Evolutionary conservation across 2,888 invertebrate genomes (phyloP), one percentile per base, ranked within the genome.

Genomic region (Chesias legatella): DNA sequence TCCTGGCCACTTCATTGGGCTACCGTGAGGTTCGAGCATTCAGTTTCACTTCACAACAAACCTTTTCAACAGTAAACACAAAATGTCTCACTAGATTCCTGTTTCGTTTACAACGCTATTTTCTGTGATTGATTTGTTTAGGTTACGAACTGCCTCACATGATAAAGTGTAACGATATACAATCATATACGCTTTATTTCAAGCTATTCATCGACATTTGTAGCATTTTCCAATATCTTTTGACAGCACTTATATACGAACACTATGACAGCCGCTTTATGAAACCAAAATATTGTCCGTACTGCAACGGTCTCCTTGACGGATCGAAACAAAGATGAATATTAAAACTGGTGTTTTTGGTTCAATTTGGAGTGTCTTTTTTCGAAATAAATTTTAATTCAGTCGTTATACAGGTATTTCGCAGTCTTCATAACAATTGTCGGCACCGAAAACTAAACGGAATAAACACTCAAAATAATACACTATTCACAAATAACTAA

Each of bases 1-100:
- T 69, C 92, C 92, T 90, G 93, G 90, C 92, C 93, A 93, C 93
- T 93, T 93, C 93, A 93, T 93, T 90, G 90, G 91, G 89, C 90
- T 90, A 79, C 82, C 84, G 82, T 88, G 88, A 72, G 88, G 82
- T 73, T 88, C 82, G 68, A 88, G 86, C 89, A 89, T 89, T 89
- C 89, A 89, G 88, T 80, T 85, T 75, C 68, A 74, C 75, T 74
- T 69, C 60, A 67, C 70, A 74, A 74, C 60, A 47, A 66, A 68
- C 63, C 67, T 72, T 71, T 56, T 58, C 61, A 79, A 73, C 54
- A 63, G 77, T 77, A 81, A 80, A 79, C 73, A 79, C 73, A 69
- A 71, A 63, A 70, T 65, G 63, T 71, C 63, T 66, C 60, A 62
- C 69, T 55, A 66, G 67, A 62, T 64, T 70, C 58, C 61, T 67